Evolutionary conservation across 2,888 invertebrate genomes (phyloP), one percentile per base, ranked within the genome.

Genomic region (Drosophila neoperkinsi): DNA sequence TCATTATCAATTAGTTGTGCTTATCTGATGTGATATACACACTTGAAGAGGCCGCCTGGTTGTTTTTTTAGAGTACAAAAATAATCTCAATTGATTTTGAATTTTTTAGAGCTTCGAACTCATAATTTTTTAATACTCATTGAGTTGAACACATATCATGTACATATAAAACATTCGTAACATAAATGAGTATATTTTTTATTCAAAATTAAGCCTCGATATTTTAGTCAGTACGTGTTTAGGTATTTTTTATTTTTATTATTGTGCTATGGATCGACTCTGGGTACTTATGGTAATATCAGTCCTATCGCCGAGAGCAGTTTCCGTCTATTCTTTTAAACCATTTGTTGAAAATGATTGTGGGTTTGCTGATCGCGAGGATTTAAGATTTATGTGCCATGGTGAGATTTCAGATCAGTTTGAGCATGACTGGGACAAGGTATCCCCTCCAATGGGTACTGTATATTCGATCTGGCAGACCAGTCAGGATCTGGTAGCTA

Each of bases 321-420:
- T 16, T 25, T 25, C 46, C 16, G 2, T 4, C 16, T 0, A 4
- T 16, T 16, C 25, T 9, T 43, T 31, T 33, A 31, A 6, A 1
- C 43, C 43, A 11, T 43, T 21, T 21, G 43, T 43, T 9, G 43
- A 31, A 43, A 43, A 31, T 5, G 57, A 57, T 31, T 57, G 57
- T 43, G 57, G 57, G 21, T 57, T 57, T 57, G 57, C 57, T 9
- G 43, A 57, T 31, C 21, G 21, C 10, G 57, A 57, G 16, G 43
- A 43, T 11, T 31, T 57, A 2, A 2, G 2, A 0, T 57, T 31
- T 3, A 43, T 57, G 57, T 57, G 57, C 10, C 43, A 43, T 21
- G 46, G 46, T 43, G 6, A 5, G 6, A 31, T 57, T 21, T 2
- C 31, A 16, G 3, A 2, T 2, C 7, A 6, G 7, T 57, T 57